Conservation (phyloP, 1,140 invertebrate species). For the Macrosteles quadrilineatus region DNA sequence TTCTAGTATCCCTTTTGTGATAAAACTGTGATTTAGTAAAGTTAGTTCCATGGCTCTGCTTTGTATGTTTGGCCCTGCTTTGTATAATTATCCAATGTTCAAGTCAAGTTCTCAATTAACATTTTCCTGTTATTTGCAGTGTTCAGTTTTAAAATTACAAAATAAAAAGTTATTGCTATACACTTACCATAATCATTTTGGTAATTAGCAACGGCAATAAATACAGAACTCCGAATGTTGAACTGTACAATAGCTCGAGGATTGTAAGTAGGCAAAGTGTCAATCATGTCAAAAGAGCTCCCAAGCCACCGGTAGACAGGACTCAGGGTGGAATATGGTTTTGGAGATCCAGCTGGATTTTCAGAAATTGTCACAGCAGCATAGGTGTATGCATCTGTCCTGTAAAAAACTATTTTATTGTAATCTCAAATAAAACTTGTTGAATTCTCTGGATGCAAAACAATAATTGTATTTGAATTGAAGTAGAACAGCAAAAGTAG, state of each 20-base stretch:
- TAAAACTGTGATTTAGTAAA: too few relatives aligned
- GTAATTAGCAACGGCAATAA: constrained; percentile 53
- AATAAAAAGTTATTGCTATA: constrained; percentile 4
- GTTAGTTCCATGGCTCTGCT: too few relatives aligned
- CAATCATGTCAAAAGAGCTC: constrained; percentile 55
- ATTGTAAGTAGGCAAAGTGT: constrained; percentile 48
- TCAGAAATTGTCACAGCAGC: constrained; percentile 4
- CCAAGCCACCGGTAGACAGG: constrained; percentile 52
- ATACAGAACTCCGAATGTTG: constrained; percentile 45
- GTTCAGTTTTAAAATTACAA: too few relatives aligned
- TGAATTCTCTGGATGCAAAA: neutral
- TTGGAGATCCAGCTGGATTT: neutral
- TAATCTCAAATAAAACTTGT: neutral
- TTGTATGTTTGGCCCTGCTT: too few relatives aligned
- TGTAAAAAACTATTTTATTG: constrained; percentile 3
- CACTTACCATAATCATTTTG: constrained; percentile 47
- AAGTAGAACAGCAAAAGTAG: too few relatives aligned
- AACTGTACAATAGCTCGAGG: constrained; percentile 51
- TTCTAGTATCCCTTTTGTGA: too few relatives aligned
- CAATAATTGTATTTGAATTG: too few relatives aligned
- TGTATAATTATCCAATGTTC: too few relatives aligned
- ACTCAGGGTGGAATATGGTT: constrained; percentile 15
- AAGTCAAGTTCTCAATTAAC: too few relatives aligned
- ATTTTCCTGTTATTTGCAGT: too few relatives aligned
- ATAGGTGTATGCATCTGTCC: neutral